Base-by-base conservation (phyloP, 1,140 invertebrate genomes). In the Tetramorium alpestre region DNA sequence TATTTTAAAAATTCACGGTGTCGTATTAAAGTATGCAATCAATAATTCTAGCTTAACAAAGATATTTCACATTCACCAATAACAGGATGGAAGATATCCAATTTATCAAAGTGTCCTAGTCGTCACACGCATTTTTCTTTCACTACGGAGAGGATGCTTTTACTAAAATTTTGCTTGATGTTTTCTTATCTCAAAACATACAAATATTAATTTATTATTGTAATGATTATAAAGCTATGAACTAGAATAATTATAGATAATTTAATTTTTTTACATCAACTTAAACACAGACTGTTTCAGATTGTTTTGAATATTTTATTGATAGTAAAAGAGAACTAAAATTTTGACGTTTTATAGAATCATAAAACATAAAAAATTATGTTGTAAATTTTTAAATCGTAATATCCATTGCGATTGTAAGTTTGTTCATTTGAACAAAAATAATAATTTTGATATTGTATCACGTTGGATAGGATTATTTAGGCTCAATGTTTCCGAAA, bases 1-100 rank as follows among this genome's bases (percentile, higher is more conserved):
- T 93, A 94, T 94, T 90, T 85, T 90, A 91, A 93, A 93, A 93
- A 89, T 94, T 93, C n/a, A 73, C 7, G 56, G 80, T 76, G 73
- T 85, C 88, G 80, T 80, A 72, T 89, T 76, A 82, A 89, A 90
- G 92, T 92, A 92, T 88, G 67, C 58, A 28, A 47, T 28, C 44
- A 56, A 73, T 58, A 75, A 77, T 88, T 47, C 54, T 44, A 18
- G 11, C 28, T 85, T 49, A 73, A 64, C 51, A 64, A 22, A 49
- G 11, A 47, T 62, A 70, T 22, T 22, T 22, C 22, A 22, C 25
- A 38, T 84, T 75, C n/a, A 75, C 41, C 8, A 56, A 28, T 0
- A 33, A 22, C 38, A 38, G 10, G 7, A n/a, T 10, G 62, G 11
- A 38, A 41, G 4, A 80, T 41, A 33, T 33, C 33, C 33, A 41